Base-by-base conservation (phyloP, 2,888 invertebrate genomes). In the Caenorhabditis parvicauda region DNA sequence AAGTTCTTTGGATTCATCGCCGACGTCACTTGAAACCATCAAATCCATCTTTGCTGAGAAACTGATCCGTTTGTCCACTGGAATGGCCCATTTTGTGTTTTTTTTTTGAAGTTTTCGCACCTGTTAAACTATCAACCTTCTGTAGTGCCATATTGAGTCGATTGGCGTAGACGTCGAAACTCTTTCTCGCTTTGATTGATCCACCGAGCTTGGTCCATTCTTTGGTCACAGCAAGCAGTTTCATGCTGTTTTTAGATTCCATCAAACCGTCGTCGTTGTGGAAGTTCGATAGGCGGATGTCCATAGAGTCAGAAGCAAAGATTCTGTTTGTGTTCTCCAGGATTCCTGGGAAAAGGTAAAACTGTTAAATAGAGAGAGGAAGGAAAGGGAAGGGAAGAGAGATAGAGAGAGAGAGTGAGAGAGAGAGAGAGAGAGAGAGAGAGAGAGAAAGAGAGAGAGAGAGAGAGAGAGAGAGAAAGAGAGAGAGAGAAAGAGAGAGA, bases 151-250 rank as follows among this genome's bases (percentile, higher is more conserved):
- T 54, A 24, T 59, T 55, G 19, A 64, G 45, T 0, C 56, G 59
- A 39, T 63, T 58, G 3, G 68, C 68, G 21, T 61, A 64, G 0
- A 68, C 28, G 28, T 68, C 65, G 0, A 68, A 25, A 19, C 27
- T 35, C 38, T 60, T 65, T 17, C 56, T 60, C 4, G 69, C 62
- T 38, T 67, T 65, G 9, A 71, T 68, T 6, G 60, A 57, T 29
- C 71, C 71, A 1, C 59, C 61, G 7, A 71, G 42, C 28, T 55
- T 64, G 2, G 69, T 71, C 71, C 71, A 71, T 28, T 69, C 71
- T 24, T 59, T 71, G 0, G 63, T 59, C 2, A 64, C 64, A 0
- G 65, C 63, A 14, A 71, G 47, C 3, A 71, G 50, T 25, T 63
- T 58, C 64, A 71, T 67, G 6, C 54, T 55, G 35, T 71, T 67